These are phyloP conservation scores for Octodon degus DNA, from an alignment of 2,113 vertebrate species.

Conservation along the genomic window DNA sequence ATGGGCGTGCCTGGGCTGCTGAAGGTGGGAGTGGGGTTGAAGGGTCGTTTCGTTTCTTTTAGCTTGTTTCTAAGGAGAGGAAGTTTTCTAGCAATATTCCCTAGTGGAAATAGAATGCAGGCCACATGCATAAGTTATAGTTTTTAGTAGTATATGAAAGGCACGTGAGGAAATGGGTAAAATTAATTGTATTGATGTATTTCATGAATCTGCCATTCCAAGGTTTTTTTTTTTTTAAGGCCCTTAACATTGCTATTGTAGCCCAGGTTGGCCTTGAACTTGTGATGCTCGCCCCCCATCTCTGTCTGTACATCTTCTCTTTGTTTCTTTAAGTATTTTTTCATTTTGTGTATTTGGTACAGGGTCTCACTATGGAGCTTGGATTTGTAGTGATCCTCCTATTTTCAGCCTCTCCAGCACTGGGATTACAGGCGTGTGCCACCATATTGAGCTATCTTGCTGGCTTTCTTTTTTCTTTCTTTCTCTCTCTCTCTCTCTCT, in stretches of 20 bases:
- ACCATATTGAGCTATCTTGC: no score
- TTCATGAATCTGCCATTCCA: no score
- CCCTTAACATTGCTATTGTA: not conserved
- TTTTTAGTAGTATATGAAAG: not conserved
- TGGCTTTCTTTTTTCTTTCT: no score
- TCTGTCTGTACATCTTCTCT: no score
- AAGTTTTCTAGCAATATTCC: not conserved
- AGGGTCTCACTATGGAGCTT: no score
- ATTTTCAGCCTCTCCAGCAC: no score
- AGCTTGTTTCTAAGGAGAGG: not conserved
- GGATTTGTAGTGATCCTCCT: no score
- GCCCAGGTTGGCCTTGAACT: not conserved
- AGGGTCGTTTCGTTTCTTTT: not conserved
- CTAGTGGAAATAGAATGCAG: rapidly evolving
- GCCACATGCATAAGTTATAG: no score
- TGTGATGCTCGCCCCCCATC: not conserved
- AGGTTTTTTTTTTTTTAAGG: not conserved
- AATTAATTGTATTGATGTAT: not conserved
- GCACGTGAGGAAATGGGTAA: rapidly evolving
- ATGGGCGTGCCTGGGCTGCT: not conserved
- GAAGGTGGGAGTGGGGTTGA: not conserved
- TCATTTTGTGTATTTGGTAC: no score
- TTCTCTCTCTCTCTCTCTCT: no score
- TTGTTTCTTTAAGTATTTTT: no score
- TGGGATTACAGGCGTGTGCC: no score